Evolutionary conservation across 1,140 invertebrate genomes (phyloP).

Genomic region (Drosophila varians): DNA sequence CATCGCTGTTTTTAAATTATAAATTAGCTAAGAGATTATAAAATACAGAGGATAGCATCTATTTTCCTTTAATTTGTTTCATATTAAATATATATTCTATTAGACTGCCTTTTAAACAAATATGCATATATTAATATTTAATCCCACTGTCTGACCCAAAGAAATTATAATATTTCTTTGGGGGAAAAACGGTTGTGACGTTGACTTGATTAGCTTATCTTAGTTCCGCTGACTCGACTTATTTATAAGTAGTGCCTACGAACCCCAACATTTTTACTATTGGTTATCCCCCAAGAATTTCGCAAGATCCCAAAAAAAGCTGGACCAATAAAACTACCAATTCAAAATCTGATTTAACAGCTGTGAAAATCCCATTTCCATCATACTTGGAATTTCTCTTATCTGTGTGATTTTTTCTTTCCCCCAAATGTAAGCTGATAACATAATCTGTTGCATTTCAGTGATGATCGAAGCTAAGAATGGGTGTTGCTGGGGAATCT

Average conservation of each 20-base stretch:
- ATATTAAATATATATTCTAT: not conserved
- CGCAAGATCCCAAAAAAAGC: not conserved
- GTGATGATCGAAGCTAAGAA: not conserved
- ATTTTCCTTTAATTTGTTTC: not conserved
- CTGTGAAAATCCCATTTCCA: slow-evolving; percentile 7
- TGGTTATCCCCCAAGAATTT: slow-evolving; percentile 21
- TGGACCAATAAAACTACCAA: not conserved
- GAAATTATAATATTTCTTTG: not conserved
- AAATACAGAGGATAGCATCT: not conserved
- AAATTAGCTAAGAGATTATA: not conserved
- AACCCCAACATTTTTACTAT: not conserved
- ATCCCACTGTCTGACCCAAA: not conserved
- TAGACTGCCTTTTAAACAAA: too few relatives aligned
- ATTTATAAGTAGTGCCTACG: not conserved
- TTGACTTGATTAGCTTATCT: slow-evolving; percentile 7
- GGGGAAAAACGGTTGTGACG: slow-evolving; percentile 1
- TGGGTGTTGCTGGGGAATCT: slow-evolving; percentile 7
- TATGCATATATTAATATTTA: too few relatives aligned
- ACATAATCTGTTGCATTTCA: not conserved
- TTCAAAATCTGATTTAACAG: slow-evolving; percentile 22
- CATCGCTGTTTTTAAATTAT: slow-evolving; percentile 2
- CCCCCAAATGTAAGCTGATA: slow-evolving; percentile 9
- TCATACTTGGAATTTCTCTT: not conserved
- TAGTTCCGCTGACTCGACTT: slow-evolving; percentile 9
- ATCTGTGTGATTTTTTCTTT: slow-evolving; percentile 24